Base-by-base conservation (phyloP, 2,113 vertebrate species). In the Dasyornis broadbenti region DNA sequence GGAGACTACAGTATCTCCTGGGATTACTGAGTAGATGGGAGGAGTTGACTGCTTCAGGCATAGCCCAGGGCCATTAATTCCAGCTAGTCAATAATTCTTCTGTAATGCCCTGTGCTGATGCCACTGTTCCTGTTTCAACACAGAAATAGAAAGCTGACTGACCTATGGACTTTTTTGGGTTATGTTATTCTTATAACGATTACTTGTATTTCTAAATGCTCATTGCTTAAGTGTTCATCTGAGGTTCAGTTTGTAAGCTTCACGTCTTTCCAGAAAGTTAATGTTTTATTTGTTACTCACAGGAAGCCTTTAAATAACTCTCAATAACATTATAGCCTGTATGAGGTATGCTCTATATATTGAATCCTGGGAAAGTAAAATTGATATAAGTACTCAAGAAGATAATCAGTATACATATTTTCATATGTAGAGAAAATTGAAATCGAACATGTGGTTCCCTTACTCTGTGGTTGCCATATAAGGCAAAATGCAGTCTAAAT, bases 11-110 rank as follows among this genome's bases (percentile, higher is more conserved):
- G 28, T 65, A 56, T 92, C 90, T 93, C 78, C 30, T 95, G 89
- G 91, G 96, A 94, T 95, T 94, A 86, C 52, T 69, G 60, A 95
- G 65, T 77, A 72, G 59, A 56, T 95, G 65, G 83, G 94, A 94
- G 88, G 90, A 95, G 78, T 49, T 91, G 45, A 82, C 90, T 80
- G 90, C 94, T 66, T 79, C 53, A 84, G 73, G 85, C 89, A 69
- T 53, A 95, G 77, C 86, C 65, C 7, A 26, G 39, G 60, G 68
- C 64, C 61, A 23, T 95, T 96, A 91, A 95, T 94, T 81, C 56
- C 63, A 92, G 59, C 77, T 70, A 92, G 88, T 92, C 91, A 78
- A 95, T 96, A 94, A 94, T 95, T 91, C 76, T 63, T 8, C 20
- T 83, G 57, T 95, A 93, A 93, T 86, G 94, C 92, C 83, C 71